Evolutionary conservation across 2,888 invertebrate genomes (phyloP).

Genomic region (Malthinus flaveolus): DNA sequence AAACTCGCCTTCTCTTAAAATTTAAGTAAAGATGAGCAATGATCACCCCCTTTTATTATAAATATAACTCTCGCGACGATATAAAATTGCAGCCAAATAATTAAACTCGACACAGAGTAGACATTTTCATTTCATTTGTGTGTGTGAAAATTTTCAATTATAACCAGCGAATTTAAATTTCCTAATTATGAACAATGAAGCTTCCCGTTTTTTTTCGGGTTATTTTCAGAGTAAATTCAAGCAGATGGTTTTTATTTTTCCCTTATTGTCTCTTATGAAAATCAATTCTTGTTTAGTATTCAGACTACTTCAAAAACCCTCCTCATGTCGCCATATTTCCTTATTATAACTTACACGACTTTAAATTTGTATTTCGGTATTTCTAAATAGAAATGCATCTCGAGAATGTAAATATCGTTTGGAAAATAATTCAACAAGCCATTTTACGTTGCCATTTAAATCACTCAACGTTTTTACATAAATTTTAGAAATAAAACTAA

Average conservation of each 20-base stretch:
- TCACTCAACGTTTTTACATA: conserved; percentile 1
- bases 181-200: too few species aligned
- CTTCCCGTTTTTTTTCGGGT: too few species aligned
- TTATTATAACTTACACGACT: conserved; percentile 2
- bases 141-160: background rate
- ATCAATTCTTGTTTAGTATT: conserved; percentile 7
- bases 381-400: conserved; percentile 4
- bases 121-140: too few species aligned
- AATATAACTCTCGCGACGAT: too few species aligned
- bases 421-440: conserved; percentile 2
- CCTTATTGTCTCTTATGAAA: conserved; percentile 4
- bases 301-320: background rate
- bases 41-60: background rate
- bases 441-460: background rate
- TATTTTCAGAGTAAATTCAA: background rate
- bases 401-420: conserved; percentile 1
- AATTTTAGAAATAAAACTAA: background rate
- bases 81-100: too few species aligned
- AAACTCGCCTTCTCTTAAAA: background rate
- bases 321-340: conserved; percentile 4
- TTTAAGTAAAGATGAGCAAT: conserved; percentile 1
- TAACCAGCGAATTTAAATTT: background rate
- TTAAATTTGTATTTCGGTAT: background rate
- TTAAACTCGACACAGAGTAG: too few species aligned
- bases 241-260: background rate